Percentiles rank a stretch among this genome's conserved stretches.
phyloP scores from a whole-genome alignment of 2,888 invertebrate species.

The Morpho deidamia region DNA sequence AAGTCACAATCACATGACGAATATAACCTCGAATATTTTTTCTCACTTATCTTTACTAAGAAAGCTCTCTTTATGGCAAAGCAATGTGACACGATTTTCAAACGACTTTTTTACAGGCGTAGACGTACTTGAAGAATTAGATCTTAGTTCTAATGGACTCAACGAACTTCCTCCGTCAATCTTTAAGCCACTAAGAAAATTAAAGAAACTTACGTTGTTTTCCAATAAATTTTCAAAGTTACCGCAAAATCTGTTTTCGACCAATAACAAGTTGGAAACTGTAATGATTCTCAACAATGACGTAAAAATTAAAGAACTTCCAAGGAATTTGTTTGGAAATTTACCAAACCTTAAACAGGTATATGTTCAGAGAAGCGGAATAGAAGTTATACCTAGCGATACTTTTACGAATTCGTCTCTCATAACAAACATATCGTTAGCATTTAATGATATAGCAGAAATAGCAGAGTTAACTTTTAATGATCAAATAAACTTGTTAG shows the following conservation, averaged over 20 bases:
- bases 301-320: conserved; percentile 76
- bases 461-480: conserved; percentile 81
- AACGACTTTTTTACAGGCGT: conserved; percentile 81
- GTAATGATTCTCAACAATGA: conserved; percentile 79
- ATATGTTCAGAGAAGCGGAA: conserved; percentile 75
- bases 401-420: conserved; percentile 79
- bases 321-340: conserved; percentile 79
- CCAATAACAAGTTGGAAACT: conserved; percentile 71
- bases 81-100: conserved; percentile 81
- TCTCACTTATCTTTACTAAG: conserved; percentile 77
- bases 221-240: conserved; percentile 82
- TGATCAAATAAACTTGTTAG: conserved; percentile 79
- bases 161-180: conserved; percentile 78
- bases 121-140: conserved; percentile 80
- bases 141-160: conserved; percentile 83
- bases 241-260: conserved; percentile 78
- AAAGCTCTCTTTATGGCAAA: conserved; percentile 83
- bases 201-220: conserved; percentile 81
- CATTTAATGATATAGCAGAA: conserved; percentile 72
- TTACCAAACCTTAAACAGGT: conserved; percentile 77
- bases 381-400: conserved; percentile 79
- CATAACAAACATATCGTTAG: conserved; percentile 80
- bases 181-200: conserved; percentile 79
- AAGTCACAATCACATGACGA: conserved; percentile 81
- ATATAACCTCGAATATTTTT: conserved; percentile 80